A percentile compares a stretch with the other conserved stretches of the same genome.
These are phyloP conservation scores for Lacanobia wlatinum DNA, from an alignment of 2,888 invertebrate species.

Conservation along the genomic window DNA sequence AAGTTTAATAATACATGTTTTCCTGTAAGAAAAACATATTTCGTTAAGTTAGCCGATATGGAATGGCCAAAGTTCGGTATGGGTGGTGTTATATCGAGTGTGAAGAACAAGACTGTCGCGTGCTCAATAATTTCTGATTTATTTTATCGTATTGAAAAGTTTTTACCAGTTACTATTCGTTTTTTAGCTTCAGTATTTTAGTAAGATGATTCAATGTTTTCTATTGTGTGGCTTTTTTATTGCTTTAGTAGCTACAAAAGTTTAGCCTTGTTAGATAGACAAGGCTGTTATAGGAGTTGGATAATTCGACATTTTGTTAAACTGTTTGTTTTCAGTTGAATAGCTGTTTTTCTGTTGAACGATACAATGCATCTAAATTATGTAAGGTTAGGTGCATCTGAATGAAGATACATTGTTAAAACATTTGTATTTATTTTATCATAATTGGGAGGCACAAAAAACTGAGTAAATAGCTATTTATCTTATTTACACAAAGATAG, in stretches of 20 bases:
- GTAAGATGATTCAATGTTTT: constrained; percentile 17
- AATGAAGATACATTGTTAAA: no score
- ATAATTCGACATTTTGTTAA: constrained; percentile 5
- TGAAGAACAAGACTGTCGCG: constrained; percentile 50
- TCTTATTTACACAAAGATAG: no score
- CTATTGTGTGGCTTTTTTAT: constrained; percentile 11
- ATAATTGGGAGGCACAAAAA: no score
- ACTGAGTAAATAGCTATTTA: no score
- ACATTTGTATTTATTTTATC: no score
- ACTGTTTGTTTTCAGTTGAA: neutral
- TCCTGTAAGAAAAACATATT: constrained; percentile 59
- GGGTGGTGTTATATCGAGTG: constrained; percentile 60
- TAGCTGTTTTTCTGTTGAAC: neutral
- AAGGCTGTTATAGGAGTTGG: neutral
- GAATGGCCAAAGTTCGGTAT: constrained; percentile 59
- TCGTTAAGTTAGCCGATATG: constrained; percentile 53
- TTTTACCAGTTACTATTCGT: constrained; percentile 22
- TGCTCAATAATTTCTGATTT: constrained; percentile 62
- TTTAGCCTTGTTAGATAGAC: neutral
- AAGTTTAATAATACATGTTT: constrained; percentile 55
- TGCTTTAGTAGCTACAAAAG: neutral
- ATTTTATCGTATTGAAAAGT: constrained; percentile 60
- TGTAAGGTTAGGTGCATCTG: no score
- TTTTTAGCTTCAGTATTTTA: constrained; percentile 24
- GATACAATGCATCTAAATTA: neutral